These are phyloP conservation scores for Gallirallus australis DNA, from an alignment of 2,797 vertebrate genomes.

Conservation along the genomic window DNA sequence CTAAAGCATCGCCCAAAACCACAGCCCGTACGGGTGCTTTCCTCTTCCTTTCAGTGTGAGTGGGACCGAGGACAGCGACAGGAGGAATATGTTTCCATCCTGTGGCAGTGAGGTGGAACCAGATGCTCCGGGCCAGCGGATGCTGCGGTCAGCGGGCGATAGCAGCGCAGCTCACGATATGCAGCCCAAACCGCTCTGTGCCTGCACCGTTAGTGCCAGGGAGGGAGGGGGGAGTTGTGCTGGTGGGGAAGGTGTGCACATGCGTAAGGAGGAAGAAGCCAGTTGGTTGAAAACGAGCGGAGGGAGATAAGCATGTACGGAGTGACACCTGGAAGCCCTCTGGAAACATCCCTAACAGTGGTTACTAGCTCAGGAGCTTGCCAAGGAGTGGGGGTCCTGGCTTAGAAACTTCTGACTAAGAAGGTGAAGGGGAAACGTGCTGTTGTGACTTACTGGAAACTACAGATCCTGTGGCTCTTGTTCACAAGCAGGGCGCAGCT, in stretches of 20 bases:
- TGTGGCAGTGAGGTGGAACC: not conserved
- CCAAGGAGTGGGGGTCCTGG: not conserved
- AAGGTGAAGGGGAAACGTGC: not conserved
- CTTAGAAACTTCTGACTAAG: not conserved
- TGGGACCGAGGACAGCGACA: not conserved
- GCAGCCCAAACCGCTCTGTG: not conserved
- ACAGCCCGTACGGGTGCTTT: not conserved
- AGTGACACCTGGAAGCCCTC: not conserved
- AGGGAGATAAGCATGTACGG: not conserved
- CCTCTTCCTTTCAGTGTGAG: not conserved
- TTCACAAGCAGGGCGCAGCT: not conserved
- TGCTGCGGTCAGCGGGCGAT: not conserved
- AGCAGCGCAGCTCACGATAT: accelerated
- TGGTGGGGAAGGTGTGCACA: not conserved
- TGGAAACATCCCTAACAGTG: not conserved
- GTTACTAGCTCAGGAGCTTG: not conserved
- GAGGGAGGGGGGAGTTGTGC: not conserved
- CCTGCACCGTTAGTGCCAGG: accelerated
- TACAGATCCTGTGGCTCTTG: not conserved
- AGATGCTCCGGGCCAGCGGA: not conserved
- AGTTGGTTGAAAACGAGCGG: not conserved
- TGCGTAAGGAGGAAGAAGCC: not conserved
- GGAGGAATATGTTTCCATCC: not conserved
- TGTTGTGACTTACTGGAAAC: not conserved
- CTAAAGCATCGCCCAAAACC: constrained; percentile 16